These are phyloP conservation scores for Thamnophis sirtalis DNA, from an alignment of 2,113 vertebrate genomes.

Conservation along the genomic window DNA sequence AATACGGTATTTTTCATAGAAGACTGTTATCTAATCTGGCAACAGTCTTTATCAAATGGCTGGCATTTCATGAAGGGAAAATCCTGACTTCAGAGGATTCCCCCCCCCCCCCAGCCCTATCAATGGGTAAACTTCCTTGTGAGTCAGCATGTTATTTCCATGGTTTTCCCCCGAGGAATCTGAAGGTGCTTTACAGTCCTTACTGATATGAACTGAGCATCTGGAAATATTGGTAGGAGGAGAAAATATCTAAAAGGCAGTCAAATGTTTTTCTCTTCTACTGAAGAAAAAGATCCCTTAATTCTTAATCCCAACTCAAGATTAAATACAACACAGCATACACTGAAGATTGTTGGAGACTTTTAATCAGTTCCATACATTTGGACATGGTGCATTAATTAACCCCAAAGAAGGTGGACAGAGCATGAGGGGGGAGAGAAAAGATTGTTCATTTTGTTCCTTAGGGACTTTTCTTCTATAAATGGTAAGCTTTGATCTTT, in stretches of 20 bases:
- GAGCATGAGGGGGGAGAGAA: background rate
- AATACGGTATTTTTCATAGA: background rate
- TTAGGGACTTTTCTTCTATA: background rate
- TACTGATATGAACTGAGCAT: background rate
- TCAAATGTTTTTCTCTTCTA: background rate
- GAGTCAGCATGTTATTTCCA: background rate
- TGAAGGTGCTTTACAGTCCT: background rate
- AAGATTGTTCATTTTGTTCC: background rate
- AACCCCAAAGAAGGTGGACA: background rate
- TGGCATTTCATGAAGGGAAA: background rate
- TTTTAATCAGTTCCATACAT: conserved; percentile 31
- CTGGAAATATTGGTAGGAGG: background rate
- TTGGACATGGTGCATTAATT: conserved; percentile 5
- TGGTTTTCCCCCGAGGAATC: background rate
- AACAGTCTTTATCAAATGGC: background rate
- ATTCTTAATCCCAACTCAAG: background rate
- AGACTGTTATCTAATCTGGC: background rate
- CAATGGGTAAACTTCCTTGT: background rate
- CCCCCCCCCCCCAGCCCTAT: background rate
- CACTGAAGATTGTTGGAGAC: conserved; percentile 1
- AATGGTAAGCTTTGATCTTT: background rate
- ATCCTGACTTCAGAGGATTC: background rate
- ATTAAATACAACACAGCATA: background rate
- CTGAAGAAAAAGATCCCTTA: background rate
- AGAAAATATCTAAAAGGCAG: background rate